Percentiles rank a stretch among this genome's conserved stretches.
phyloP scores from a whole-genome alignment of 1,140 invertebrate species.

The Caenorhabditis inopinata region DNA sequence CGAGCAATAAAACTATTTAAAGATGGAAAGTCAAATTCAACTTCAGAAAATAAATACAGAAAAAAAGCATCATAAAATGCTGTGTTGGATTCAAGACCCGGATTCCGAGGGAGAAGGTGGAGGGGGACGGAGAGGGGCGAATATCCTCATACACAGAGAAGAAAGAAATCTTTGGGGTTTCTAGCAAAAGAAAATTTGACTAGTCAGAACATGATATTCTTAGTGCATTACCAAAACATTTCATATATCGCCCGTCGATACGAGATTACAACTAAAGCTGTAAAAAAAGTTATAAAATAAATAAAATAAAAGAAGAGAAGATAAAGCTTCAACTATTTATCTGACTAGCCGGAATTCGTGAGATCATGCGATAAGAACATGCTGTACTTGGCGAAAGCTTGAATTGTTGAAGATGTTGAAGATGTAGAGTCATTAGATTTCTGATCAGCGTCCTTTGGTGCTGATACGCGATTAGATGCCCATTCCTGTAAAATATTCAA shows the following conservation, averaged over 20 bases:
- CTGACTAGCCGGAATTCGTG: neutral
- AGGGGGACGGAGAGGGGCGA: neutral
- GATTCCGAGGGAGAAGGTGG: neutral
- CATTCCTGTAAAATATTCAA: neutral
- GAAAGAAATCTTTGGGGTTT: neutral
- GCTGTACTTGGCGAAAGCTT: conserved; percentile 37
- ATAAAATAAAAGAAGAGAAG: neutral
- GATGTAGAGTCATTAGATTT: conserved; percentile 30
- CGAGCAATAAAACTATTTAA: neutral
- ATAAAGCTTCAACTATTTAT: too few relatives aligned
- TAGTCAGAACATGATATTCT: conserved; percentile 17
- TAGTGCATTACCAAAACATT: neutral
- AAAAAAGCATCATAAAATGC: neutral
- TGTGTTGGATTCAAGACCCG: neutral
- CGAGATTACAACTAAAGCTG: conserved; percentile 16
- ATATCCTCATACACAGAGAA: neutral
- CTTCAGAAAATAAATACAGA: neutral
- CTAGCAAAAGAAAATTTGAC: neutral
- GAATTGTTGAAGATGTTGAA: conserved; percentile 12
- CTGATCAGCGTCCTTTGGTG: conserved; percentile 20
- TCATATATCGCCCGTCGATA: conserved; percentile 1
- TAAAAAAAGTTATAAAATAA: neutral
- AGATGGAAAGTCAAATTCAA: neutral
- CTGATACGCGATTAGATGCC: neutral
- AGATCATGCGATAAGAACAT: conserved; percentile 36